Evolutionary conservation across 2,797 vertebrate species (phyloP).

Genomic region (Moxostoma hubbsi): DNA sequence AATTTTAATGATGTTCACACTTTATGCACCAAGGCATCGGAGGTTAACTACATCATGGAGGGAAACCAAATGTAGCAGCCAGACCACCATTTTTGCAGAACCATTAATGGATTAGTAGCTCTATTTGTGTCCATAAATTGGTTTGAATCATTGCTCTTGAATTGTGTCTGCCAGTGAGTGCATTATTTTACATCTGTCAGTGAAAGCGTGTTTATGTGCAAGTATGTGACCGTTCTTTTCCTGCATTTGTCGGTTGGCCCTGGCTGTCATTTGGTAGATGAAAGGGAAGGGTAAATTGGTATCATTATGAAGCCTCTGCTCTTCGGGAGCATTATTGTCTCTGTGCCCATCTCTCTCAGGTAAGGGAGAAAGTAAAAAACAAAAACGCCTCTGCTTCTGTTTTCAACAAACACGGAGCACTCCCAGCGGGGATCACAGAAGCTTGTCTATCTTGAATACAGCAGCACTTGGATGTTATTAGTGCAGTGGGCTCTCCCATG

Average conservation of each 20-base stretch:
- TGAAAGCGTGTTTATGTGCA: slow-evolving; percentile 52
- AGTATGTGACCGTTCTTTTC: slow-evolving; percentile 55
- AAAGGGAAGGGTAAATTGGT: slow-evolving; percentile 67
- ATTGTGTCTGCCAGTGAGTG: slow-evolving; percentile 46
- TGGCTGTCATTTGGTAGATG: slow-evolving; percentile 66
- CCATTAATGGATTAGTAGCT: slow-evolving; percentile 60
- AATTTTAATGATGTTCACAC: background rate
- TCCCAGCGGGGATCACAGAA: slow-evolving; percentile 17
- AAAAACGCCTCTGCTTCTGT: slow-evolving; percentile 47
- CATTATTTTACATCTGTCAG: slow-evolving; percentile 50
- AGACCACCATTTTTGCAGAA: slow-evolving; percentile 33
- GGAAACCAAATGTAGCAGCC: background rate
- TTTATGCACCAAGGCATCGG: background rate
- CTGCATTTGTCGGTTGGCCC: slow-evolving; percentile 56
- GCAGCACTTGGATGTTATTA: slow-evolving; percentile 30
- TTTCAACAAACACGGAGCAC: slow-evolving; percentile 46
- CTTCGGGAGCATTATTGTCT: slow-evolving; percentile 61
- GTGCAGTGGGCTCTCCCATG: slow-evolving; percentile 11
- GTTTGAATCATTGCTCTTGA: slow-evolving; percentile 52
- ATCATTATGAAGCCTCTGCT: slow-evolving; percentile 64
- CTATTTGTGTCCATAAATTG: slow-evolving; percentile 51
- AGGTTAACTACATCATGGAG: slow-evolving; percentile 20
- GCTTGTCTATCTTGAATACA: slow-evolving; percentile 23
- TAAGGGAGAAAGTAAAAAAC: slow-evolving; percentile 48
- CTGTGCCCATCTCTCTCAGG: slow-evolving; percentile 55